Conservation (phyloP, 2,797 vertebrate species). For the Parambassis ranga region DNA sequence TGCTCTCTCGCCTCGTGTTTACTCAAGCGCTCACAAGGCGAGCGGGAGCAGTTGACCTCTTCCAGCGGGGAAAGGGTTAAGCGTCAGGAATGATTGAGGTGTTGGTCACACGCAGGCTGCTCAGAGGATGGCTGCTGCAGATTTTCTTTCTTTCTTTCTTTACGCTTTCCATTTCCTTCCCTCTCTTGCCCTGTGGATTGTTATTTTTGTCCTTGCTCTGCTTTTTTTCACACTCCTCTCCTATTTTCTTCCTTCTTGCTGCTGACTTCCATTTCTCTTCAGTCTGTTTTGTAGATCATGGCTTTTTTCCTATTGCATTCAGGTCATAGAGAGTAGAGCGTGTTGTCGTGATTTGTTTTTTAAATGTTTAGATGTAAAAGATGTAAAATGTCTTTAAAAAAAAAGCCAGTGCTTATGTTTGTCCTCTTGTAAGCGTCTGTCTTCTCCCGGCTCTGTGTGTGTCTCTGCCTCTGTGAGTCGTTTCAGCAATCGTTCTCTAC, state of each 20-base stretch:
- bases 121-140: constrained; percentile 42
- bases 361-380: neutral
- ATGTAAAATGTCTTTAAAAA: constrained; percentile 1
- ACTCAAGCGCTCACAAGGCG: constrained; percentile 8
- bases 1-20: constrained; percentile 30
- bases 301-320: neutral
- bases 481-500: constrained; percentile 8
- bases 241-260: neutral
- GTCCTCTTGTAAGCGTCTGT: constrained; percentile 5
- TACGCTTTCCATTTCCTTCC: constrained; percentile 33
- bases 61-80: constrained; percentile 58
- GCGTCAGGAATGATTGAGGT: constrained; percentile 72
- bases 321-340: neutral
- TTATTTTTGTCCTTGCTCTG: constrained; percentile 32
- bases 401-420: neutral
- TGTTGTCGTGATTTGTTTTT: neutral
- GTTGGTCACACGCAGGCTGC: constrained; percentile 63
- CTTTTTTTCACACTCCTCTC: neutral
- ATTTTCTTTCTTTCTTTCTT: constrained; percentile 34
- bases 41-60: constrained; percentile 51
- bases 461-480: constrained; percentile 28
- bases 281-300: neutral
- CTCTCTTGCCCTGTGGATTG: constrained; percentile 42
- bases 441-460: neutral
- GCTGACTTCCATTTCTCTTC: constrained; percentile 10